A percentile compares a stretch with the other conserved stretches of the same genome.
phyloP scores from a whole-genome alignment of 1,140 invertebrate genomes.

The Nasonia longicornis region DNA sequence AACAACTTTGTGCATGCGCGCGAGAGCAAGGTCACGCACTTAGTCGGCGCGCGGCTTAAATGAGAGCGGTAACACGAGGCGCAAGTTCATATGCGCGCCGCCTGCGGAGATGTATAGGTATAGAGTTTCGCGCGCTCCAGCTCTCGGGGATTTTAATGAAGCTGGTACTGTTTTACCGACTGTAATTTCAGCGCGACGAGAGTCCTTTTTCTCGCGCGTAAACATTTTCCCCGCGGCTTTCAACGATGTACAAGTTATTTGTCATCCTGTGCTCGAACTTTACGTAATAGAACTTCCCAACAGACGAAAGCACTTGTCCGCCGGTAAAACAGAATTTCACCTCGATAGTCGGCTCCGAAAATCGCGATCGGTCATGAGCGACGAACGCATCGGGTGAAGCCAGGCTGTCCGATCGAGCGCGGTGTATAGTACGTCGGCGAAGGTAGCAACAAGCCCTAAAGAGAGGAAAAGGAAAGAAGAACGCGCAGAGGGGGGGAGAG shows the following conservation, averaged over 20 bases:
- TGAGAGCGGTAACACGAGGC: neutral
- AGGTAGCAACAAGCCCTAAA: neutral
- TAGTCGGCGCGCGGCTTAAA: neutral
- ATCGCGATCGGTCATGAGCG: neutral
- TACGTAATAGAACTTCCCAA: no score
- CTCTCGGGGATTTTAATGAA: neutral
- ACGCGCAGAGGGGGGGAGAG: neutral
- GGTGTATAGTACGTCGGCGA: neutral
- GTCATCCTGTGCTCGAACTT: no score
- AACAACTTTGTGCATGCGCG: constrained; percentile 1
- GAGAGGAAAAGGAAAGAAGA: neutral
- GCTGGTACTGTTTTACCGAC: neutral
- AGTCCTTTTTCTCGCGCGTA: no score
- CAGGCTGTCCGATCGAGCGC: neutral
- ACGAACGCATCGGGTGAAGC: neutral
- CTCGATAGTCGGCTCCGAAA: neutral
- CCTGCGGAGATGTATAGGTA: neutral
- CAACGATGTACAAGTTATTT: no score
- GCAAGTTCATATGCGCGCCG: neutral
- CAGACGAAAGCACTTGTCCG: no score
- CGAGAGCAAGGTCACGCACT: neutral
- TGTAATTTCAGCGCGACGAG: neutral
- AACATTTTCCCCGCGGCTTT: no score
- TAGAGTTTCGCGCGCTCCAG: neutral
- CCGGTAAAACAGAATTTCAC: no score